Evolutionary conservation across 2,888 invertebrate genomes (phyloP).

Genomic region (Caenorhabditis becei): DNA sequence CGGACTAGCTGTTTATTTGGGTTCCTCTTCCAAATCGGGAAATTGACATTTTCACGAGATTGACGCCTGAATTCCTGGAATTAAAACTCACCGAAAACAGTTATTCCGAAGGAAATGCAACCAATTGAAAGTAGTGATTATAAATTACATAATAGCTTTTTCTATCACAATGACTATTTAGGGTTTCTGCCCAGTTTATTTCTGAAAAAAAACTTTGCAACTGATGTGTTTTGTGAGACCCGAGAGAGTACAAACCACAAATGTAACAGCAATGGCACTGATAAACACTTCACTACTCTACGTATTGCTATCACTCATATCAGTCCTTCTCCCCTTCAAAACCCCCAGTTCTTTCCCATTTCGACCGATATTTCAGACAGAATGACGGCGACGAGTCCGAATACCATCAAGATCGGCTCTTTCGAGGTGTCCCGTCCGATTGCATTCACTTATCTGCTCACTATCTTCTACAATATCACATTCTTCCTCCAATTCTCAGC

Average conservation of each 20-base stretch:
- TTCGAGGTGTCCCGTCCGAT: constrained; percentile 64
- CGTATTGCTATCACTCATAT: constrained; percentile 9
- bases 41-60: not conserved
- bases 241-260: constrained; percentile 40
- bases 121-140: not conserved
- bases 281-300: constrained; percentile 30
- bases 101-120: no score
- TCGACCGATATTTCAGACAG: constrained; percentile 26
- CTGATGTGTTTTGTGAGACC: constrained; percentile 26
- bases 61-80: not conserved
- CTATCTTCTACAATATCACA: constrained; percentile 73
- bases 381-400: constrained; percentile 31
- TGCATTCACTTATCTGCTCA: constrained; percentile 67
- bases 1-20: constrained; percentile 14
- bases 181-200: no score
- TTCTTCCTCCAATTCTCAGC: constrained; percentile 74
- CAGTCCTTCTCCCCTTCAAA: constrained; percentile 9
- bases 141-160: not conserved
- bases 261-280: constrained; percentile 21
- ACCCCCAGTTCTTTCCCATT: no score
- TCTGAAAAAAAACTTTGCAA: not conserved
- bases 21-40: constrained; percentile 38
- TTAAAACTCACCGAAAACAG: no score
- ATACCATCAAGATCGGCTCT: constrained; percentile 46
- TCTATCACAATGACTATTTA: constrained; percentile 1